Evolutionary conservation across 2,888 invertebrate species (phyloP), one percentile per base, ranked within the genome.

Genomic region (Oligia fasciuncula): DNA sequence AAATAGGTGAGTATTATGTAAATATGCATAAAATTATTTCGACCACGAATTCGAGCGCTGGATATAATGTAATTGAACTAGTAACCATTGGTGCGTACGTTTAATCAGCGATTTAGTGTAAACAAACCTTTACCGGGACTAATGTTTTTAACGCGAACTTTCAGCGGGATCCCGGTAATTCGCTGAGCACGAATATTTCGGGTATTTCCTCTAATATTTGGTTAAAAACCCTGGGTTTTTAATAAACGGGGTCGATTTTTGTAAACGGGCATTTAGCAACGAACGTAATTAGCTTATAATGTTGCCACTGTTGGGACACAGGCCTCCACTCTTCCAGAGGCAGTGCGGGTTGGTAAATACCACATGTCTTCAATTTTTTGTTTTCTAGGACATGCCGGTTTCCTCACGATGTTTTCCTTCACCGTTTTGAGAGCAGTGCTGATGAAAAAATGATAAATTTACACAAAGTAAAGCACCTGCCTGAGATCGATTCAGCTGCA

Each of bases 111-210:
- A 87, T 81, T 87, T 87, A 82, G 73, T 86, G 82, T 81, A 87
- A 88, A 86, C 89, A 88, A 76, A 69, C 83, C 81, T 77, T 85
- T 83, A 80, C 35, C 23, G 81, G 23, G 68, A 75, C 72, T 88
- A 80, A 89, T 85, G 86, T 86, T 89, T 85, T 86, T 71, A 85
- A 70, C 23, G 73, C 74, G 69, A 88, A 88, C 79, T 88, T 87
- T 84, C 75, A 79, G 65, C 63, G 65, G 60, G 72, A 73, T 77
- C 68, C 67, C 62, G 46, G 79, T 74, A 83, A 85, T 83, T 83
- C 76, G 79, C 62, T 84, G 73, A 82, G 75, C 74, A 62, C 66
- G 68, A 62, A 62, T 80, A 77, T 85, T 86, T 76, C 19, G 76
- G 77, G 67, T 84, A 81, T 85, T 85, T 80, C 67, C 73, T 73